Percentiles rank a stretch among this genome's conserved stretches.
phyloP scores from a whole-genome alignment of 2,888 invertebrate species.

The Nomada ruficornis region DNA sequence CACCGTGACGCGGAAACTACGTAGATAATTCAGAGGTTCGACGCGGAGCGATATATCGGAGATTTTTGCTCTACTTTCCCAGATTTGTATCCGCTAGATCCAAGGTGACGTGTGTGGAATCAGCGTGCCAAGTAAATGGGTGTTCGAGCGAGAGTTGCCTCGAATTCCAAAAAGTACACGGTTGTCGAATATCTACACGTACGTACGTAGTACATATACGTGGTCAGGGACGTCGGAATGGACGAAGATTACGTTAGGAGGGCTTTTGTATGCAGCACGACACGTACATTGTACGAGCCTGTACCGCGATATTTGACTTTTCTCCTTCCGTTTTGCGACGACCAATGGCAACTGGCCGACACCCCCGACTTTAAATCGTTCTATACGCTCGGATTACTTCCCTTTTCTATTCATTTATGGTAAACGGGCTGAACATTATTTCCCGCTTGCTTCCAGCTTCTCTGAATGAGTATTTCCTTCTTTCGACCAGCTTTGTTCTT shows the following conservation, averaged over 20 bases:
- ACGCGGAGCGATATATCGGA: slow-evolving; percentile 38
- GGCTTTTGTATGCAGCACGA: slow-evolving; percentile 78
- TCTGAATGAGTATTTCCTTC: background rate
- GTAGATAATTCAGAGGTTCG: slow-evolving; percentile 53
- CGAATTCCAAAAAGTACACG: slow-evolving; percentile 59
- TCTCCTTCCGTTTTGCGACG: slow-evolving; percentile 15
- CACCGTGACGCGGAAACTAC: slow-evolving; percentile 4
- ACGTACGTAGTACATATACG: background rate
- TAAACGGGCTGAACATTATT: slow-evolving; percentile 4
- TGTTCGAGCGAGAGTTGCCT: slow-evolving; percentile 39
- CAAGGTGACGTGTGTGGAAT: slow-evolving; percentile 58
- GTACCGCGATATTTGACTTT: slow-evolving; percentile 61
- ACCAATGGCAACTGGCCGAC: slow-evolving; percentile 23
- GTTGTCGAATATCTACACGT: background rate
- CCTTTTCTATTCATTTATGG: slow-evolving; percentile 36
- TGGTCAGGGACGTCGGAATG: background rate
- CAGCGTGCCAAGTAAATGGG: slow-evolving; percentile 50
- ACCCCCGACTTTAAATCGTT: slow-evolving; percentile 54
- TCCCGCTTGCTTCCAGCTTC: background rate
- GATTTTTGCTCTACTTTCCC: slow-evolving; percentile 50
- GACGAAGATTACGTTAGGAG: slow-evolving; percentile 73
- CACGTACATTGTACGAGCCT: slow-evolving; percentile 66
- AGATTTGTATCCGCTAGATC: slow-evolving; percentile 53
- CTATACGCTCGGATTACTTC: slow-evolving; percentile 40
- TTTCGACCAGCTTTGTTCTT: no score